Evolutionary conservation across 2,888 invertebrate species (phyloP).

Genomic region (Chamaedrilus cognettii): DNA sequence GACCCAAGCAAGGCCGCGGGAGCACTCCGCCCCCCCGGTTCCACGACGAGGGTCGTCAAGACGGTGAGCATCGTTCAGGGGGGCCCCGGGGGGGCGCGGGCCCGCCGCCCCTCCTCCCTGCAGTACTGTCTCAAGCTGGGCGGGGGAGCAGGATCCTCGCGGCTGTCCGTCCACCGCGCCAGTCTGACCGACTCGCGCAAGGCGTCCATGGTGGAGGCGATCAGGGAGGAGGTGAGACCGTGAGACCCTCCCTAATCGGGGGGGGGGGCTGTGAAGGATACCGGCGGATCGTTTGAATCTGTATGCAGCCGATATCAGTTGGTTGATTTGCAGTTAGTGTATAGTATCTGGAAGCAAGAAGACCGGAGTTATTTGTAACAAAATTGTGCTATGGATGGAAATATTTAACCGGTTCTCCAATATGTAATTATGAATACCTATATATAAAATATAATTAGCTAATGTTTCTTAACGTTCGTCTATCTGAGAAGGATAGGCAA

Average conservation of each 20-base stretch:
- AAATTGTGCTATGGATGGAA: no score
- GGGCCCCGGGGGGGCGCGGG: conserved; percentile 2
- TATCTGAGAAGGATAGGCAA: no score
- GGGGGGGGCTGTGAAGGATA: background rate
- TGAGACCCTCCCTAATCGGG: background rate
- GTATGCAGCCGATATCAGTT: background rate
- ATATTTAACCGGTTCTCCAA: no score
- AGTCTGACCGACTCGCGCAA: background rate
- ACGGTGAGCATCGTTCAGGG: conserved; percentile 9
- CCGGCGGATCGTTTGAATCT: background rate
- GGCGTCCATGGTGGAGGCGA: background rate
- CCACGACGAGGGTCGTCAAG: conserved; percentile 5
- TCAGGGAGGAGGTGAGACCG: background rate
- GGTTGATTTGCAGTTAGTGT: no score
- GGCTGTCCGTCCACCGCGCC: conserved; percentile 1
- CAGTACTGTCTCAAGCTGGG: conserved; percentile 29
- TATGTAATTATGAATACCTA: no score
- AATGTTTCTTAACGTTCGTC: no score
- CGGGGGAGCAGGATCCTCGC: background rate
- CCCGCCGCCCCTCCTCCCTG: conserved; percentile 28
- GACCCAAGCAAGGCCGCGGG: background rate
- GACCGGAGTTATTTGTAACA: no score
- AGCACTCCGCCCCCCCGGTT: background rate
- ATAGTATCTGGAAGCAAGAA: no score
- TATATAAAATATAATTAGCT: no score